Percentiles rank a stretch among this genome's conserved stretches.
These are phyloP conservation scores for Cepaea nemoralis DNA, from an alignment of 1,140 invertebrate genomes.

Conservation along the genomic window DNA sequence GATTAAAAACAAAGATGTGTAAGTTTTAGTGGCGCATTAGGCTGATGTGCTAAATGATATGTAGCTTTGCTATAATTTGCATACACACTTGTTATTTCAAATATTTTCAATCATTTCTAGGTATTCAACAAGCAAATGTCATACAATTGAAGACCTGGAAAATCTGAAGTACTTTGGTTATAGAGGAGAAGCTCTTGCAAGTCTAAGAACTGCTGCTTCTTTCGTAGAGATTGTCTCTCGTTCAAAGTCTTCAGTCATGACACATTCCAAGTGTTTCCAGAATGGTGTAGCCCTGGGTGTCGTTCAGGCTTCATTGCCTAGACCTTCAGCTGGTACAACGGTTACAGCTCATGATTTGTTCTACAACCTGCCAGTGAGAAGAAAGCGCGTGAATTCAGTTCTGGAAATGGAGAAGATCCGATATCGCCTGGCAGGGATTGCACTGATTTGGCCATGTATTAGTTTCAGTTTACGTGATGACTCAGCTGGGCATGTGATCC, in stretches of 20 bases:
- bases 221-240: constrained; percentile 76
- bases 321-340: constrained; percentile 78
- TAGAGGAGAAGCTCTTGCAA: constrained; percentile 78
- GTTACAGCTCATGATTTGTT: constrained; percentile 78
- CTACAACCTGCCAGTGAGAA: constrained; percentile 77
- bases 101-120: constrained; percentile 53
- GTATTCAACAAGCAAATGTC: constrained; percentile 79
- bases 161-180: constrained; percentile 76
- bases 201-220: constrained; percentile 75
- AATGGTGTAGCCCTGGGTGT: constrained; percentile 68
- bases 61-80: no score
- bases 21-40: no score
- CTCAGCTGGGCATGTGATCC: constrained; percentile 73
- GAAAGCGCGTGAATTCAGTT: constrained; percentile 73
- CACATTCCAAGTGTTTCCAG: constrained; percentile 73
- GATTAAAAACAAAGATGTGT: no score
- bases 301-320: constrained; percentile 60
- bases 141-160: constrained; percentile 72
- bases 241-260: constrained; percentile 66
- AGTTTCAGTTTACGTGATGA: constrained; percentile 79
- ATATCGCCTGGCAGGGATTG: constrained; percentile 75
- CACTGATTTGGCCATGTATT: constrained; percentile 75
- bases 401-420: constrained; percentile 77
- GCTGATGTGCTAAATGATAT: no score
- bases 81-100: no score